Conservation (phyloP, 2,888 invertebrate genomes). For the Lasioglossum villosulum region DNA sequence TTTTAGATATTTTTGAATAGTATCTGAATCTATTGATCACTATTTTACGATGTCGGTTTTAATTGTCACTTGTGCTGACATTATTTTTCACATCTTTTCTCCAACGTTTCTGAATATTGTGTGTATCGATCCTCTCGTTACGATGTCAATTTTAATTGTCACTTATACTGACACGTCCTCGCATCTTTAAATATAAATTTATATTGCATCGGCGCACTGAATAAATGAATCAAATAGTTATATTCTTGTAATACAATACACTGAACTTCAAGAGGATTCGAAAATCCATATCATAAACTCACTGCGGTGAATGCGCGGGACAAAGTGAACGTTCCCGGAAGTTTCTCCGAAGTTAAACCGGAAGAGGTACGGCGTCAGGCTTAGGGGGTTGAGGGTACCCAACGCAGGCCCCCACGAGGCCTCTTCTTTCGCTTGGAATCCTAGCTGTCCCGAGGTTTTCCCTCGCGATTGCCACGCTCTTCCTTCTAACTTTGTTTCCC, state of each 20-base stretch:
- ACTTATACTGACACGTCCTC: not conserved
- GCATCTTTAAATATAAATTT: not conserved
- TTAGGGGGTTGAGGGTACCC: not conserved
- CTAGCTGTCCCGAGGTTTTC: not conserved
- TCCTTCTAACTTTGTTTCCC: not conserved
- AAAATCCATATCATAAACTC: not conserved
- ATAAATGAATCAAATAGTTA: not conserved
- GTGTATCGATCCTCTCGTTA: not conserved
- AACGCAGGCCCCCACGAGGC: not conserved
- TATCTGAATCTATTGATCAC: not conserved
- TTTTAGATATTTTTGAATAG: not conserved
- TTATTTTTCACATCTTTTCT: not conserved
- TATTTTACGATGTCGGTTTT: not conserved
- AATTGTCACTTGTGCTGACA: not conserved
- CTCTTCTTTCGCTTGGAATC: not conserved
- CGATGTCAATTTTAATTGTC: not conserved
- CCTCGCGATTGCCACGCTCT: conserved; percentile 1
- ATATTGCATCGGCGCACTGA: not conserved
- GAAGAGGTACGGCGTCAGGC: not conserved
- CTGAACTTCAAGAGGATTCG: not conserved
- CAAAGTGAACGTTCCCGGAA: not conserved
- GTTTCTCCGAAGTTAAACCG: not conserved
- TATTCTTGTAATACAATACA: not conserved
- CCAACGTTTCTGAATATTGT: not conserved
- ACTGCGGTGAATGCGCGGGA: not conserved